A percentile compares a stretch with the other conserved stretches of the same genome.
Conservation (phyloP, 2,888 invertebrate genomes). For the Diadegma fenestrale region DNA sequence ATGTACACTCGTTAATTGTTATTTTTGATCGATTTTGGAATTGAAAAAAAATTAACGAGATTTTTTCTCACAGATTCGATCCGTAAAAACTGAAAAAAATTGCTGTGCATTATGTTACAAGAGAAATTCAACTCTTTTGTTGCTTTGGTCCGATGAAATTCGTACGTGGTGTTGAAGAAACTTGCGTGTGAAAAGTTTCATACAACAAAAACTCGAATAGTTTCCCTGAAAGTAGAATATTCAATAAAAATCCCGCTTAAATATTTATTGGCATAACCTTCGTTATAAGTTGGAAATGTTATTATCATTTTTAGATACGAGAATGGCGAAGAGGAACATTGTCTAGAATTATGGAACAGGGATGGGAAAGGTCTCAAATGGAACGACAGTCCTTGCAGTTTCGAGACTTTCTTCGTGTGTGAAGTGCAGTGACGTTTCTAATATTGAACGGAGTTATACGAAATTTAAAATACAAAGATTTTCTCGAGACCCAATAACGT, state of each 20-base stretch:
- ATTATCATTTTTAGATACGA: slow-evolving; percentile 88
- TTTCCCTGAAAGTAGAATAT: not conserved
- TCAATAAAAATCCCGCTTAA: not conserved
- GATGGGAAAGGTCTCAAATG: slow-evolving; percentile 96
- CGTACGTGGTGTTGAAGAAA: too few species aligned
- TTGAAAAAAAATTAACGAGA: too few species aligned
- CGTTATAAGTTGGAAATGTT: not conserved
- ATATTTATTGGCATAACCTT: not conserved
- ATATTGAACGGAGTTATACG: slow-evolving; percentile 45
- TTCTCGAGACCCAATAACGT: not conserved
- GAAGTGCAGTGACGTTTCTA: slow-evolving; percentile 88
- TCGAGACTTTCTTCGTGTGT: slow-evolving; percentile 96
- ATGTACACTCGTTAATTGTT: too few species aligned
- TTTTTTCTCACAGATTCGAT: too few species aligned
- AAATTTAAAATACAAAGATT: slow-evolving; percentile 30
- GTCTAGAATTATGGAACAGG: slow-evolving; percentile 95
- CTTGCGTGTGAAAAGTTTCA: not conserved
- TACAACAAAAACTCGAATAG: not conserved
- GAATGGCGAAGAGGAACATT: slow-evolving; percentile 97
- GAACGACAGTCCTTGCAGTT: slow-evolving; percentile 97
- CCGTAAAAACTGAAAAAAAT: too few species aligned
- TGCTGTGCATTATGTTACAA: too few species aligned
- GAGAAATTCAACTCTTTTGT: too few species aligned
- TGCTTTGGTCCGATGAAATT: too few species aligned
- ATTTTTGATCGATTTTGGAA: too few species aligned